Evolutionary conservation across 2,797 vertebrate genomes (phyloP).

Genomic region (Cygnus olor): DNA sequence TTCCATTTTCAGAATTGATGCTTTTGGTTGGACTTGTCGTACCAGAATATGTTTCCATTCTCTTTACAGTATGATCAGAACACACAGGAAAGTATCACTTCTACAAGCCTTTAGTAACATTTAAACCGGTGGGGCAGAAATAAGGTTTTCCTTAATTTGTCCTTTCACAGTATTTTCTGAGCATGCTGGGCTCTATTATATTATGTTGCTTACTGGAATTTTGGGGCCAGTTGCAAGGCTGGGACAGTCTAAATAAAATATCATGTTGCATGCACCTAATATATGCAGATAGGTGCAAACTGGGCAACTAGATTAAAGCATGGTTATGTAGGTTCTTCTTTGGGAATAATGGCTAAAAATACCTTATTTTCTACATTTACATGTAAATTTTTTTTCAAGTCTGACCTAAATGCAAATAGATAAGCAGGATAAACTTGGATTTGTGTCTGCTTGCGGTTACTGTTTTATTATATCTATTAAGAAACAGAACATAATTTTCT

Average conservation of each 20-base stretch:
- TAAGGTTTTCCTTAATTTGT: background rate
- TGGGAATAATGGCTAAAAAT: background rate
- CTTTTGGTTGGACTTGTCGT: background rate
- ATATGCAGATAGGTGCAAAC: background rate
- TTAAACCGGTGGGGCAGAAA: slow-evolving; percentile 65
- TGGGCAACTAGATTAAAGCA: background rate
- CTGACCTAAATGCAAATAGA: background rate
- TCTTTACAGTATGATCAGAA: slow-evolving; percentile 22
- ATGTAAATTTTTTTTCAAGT: background rate
- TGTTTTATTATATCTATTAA: background rate
- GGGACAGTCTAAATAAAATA: background rate
- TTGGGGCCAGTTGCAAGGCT: background rate
- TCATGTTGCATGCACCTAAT: background rate
- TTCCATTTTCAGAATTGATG: slow-evolving; percentile 27
- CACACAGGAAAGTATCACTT: slow-evolving; percentile 33
- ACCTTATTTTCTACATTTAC: background rate
- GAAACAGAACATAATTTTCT: background rate
- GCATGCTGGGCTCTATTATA: background rate
- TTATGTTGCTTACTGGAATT: background rate
- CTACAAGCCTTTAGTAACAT: slow-evolving; percentile 1
- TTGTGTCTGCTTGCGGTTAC: background rate
- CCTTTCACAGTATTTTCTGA: slow-evolving; percentile 19
- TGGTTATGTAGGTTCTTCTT: background rate
- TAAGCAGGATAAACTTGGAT: background rate
- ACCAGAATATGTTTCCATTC: slow-evolving; percentile 21